A percentile compares a stretch with the other conserved stretches of the same genome.
Conservation (phyloP, 2,113 vertebrate species). For the Leptocoma aspasia region DNA sequence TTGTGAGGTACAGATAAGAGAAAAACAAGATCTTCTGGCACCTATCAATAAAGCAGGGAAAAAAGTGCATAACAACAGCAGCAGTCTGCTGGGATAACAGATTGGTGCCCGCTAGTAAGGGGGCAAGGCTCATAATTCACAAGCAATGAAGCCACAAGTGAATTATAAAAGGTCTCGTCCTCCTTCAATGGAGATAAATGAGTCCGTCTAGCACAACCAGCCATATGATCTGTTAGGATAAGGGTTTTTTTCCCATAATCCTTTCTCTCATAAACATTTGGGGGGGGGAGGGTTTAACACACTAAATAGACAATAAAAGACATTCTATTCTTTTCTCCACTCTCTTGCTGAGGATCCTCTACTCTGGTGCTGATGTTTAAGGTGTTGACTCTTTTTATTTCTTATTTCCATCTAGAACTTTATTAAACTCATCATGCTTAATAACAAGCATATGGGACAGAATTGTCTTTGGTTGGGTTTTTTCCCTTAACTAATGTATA, state of each 20-base stretch:
- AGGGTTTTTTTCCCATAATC: neutral
- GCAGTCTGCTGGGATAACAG: neutral
- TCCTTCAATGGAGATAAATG: constrained; percentile 37
- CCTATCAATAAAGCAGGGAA: neutral
- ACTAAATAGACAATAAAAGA: neutral
- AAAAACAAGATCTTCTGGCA: neutral
- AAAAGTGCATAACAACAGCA: neutral
- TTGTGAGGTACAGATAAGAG: neutral
- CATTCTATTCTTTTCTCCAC: neutral
- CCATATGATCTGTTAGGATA: neutral
- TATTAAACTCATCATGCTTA: neutral
- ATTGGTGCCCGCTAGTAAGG: neutral
- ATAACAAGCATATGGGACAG: neutral
- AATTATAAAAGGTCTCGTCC: constrained; percentile 45
- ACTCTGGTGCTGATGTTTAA: neutral
- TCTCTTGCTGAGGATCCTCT: neutral
- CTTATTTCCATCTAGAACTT: neutral
- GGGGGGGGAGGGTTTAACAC: accelerated
- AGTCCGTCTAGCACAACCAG: neutral
- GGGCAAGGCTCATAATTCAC: constrained; percentile 31
- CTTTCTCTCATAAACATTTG: neutral
- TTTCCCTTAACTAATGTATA: neutral
- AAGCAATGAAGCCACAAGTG: constrained; percentile 36
- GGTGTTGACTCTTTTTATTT: neutral
- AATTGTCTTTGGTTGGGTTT: accelerated